Conservation (phyloP, 2,888 invertebrate species). For the Oithona nana region DNA sequence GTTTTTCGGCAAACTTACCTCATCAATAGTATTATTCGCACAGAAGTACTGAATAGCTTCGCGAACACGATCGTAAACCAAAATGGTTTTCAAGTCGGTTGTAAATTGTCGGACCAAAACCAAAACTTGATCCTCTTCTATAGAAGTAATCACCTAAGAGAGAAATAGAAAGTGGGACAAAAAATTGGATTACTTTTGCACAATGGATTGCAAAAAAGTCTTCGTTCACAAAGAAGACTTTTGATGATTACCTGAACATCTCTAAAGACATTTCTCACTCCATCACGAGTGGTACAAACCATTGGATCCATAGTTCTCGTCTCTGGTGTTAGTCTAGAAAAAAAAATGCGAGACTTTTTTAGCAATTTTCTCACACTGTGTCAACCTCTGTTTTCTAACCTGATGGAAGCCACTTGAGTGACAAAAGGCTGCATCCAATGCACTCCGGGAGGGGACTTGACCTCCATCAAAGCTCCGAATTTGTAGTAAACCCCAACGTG, state of each 20-base stretch:
- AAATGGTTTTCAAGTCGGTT: background rate
- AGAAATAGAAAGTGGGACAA: no score
- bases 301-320: constrained; percentile 1
- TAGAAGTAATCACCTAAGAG: background rate
- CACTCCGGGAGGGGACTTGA: background rate
- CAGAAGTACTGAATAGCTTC: constrained; percentile 10
- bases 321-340: constrained; percentile 3
- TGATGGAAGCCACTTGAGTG: background rate
- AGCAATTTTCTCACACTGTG: no score
- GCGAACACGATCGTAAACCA: constrained; percentile 1
- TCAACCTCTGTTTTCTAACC: no score
- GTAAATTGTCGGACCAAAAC: background rate
- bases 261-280: constrained; percentile 9
- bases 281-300: constrained; percentile 9
- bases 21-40: constrained; percentile 13
- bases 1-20: background rate
- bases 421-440: constrained; percentile 8
- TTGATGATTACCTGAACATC: constrained; percentile 4
- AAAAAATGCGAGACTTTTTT: no score
- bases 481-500: constrained; percentile 10
- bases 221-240: no score
- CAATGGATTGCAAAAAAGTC: background rate
- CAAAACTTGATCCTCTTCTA: background rate
- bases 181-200: background rate
- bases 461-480: constrained; percentile 2